These are phyloP conservation scores for Buteo buteo DNA, from an alignment of 2,113 vertebrate genomes.

Conservation along the genomic window DNA sequence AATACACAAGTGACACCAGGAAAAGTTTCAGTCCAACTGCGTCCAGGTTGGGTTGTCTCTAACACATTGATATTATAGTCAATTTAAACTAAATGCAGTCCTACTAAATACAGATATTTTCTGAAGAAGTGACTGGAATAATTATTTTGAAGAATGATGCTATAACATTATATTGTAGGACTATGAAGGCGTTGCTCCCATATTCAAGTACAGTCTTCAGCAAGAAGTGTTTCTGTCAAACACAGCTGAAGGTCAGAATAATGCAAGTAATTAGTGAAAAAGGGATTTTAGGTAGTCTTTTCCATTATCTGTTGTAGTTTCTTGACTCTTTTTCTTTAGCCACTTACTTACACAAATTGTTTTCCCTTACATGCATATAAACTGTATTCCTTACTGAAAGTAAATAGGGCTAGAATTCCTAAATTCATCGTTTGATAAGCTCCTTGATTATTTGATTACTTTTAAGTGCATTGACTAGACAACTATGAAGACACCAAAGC, in stretches of 20 bases:
- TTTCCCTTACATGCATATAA: not conserved
- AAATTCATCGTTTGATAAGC: not conserved
- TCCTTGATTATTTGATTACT: not conserved
- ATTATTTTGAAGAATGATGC: not conserved
- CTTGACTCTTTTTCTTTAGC: not conserved
- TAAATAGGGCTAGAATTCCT: not conserved
- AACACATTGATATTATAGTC: not conserved
- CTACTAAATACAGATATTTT: not conserved
- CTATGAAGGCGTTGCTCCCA: not conserved
- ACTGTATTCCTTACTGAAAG: not conserved
- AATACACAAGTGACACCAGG: conserved; percentile 89
- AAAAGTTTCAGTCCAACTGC: conserved; percentile 82
- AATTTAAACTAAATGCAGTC: not conserved
- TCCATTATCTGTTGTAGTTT: not conserved
- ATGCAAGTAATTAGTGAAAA: not conserved
- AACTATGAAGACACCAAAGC: not conserved
- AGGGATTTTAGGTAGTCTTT: not conserved
- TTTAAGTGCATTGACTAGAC: not conserved
- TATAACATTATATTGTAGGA: not conserved
- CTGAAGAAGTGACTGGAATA: not conserved
- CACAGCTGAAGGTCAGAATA: not conserved
- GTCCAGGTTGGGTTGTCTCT: conserved; percentile 80
- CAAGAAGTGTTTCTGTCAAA: not conserved
- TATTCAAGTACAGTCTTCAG: not conserved
- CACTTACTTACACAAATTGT: not conserved